Evolutionary conservation across 2,797 vertebrate species (phyloP).

Genomic region (Heteromormyrus szaboi): DNA sequence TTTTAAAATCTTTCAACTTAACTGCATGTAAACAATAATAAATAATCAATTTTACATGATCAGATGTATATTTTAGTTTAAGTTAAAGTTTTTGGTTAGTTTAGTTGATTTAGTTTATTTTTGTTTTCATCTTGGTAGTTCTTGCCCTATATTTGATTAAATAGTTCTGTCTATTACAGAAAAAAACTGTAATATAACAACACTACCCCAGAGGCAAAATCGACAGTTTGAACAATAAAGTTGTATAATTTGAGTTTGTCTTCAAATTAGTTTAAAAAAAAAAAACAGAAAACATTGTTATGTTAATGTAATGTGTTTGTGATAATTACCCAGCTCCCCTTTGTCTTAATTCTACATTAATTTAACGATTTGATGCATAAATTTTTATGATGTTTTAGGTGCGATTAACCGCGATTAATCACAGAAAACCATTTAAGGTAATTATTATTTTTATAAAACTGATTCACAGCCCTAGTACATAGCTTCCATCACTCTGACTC

Average conservation of each 20-base stretch:
- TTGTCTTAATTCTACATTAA: not conserved
- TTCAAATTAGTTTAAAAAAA: not conserved
- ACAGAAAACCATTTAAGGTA: not conserved
- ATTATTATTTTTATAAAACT: not conserved
- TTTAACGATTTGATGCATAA: not conserved
- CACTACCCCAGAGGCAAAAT: not conserved
- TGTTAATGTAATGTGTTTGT: not conserved
- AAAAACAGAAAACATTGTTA: not conserved
- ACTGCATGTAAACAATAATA: not conserved
- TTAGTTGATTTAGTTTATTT: not conserved
- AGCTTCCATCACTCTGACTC: constrained; percentile 24
- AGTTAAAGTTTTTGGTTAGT: not conserved
- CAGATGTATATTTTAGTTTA: not conserved
- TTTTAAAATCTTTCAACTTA: not conserved
- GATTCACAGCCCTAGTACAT: not conserved
- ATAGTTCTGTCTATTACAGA: not conserved
- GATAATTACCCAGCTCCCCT: not conserved
- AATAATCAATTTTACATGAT: not conserved
- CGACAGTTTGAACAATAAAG: not conserved
- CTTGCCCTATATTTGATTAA: not conserved
- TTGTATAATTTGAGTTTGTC: not conserved
- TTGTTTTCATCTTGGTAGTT: not conserved
- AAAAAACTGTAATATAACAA: not conserved
- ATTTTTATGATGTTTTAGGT: not conserved
- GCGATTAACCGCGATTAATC: not conserved